Evolutionary conservation across 1,140 invertebrate species (phyloP), one percentile per base, ranked within the genome.

Genomic region (Muscidifurax raptorellus): DNA sequence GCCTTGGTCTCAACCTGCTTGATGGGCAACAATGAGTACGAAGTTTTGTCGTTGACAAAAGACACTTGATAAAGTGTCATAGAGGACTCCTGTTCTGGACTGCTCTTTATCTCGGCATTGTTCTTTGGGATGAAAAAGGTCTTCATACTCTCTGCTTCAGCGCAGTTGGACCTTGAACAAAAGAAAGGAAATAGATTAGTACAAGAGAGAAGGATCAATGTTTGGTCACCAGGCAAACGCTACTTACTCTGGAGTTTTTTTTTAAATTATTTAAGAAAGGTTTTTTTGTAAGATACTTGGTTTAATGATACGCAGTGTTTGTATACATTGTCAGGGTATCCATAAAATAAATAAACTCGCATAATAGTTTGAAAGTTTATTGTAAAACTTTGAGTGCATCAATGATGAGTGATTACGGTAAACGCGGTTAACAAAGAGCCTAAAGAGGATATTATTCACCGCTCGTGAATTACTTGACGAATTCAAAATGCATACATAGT

Each of bases 221-320:
- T 28, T 44, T 69, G 30, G 18, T 36, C 82, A 27, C 64, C 40
- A 80, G n/a, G 74, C 81, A 13, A 82, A 64, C 86, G 76, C 86
- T 90, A 90, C 90, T 90, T 90, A 90, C 90, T 89, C 82, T 88
- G 78, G 64, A 71, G 82, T 27, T 82, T 87, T 78, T 69, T 80
- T 80, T 80, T 13, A 15, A n/a, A n/a, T 69, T 28, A 69, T 18
- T 69, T 69, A 69, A 59, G 18, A 18, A n/a, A 59, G 2, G 66
- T 69, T 69, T 69, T n/a, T 22, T 30, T n/a, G 10, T 28, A 27
- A 28, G 25, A 30, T 12, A 7, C 30, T 69, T 15, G 66, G 10
- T 69, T 69, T 59, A n/a, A 18, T 7, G 15, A 18, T 59, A 59
- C 22, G 22, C 52, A 59, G 18, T 59, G 52, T n/a, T 69, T 69